Conservation (phyloP, 2,113 vertebrate species). For the Vidua macroura region DNA sequence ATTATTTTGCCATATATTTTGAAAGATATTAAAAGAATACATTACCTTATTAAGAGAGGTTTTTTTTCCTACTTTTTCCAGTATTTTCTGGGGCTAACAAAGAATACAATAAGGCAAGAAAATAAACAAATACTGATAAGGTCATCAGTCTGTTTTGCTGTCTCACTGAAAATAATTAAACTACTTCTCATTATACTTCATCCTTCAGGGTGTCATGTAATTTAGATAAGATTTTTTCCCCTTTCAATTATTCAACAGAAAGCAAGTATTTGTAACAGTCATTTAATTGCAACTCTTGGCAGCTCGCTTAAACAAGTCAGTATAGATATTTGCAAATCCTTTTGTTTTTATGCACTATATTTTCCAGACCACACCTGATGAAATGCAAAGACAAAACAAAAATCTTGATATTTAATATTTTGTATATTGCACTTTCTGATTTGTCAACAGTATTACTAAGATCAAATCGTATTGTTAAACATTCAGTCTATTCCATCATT, state of each 20-base stretch:
- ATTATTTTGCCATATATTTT: neutral
- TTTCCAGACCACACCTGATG: neutral
- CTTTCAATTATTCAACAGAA: conserved; percentile 23
- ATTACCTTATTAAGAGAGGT: neutral
- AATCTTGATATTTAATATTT: neutral
- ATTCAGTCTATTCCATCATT: neutral
- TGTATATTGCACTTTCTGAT: neutral
- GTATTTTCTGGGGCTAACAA: neutral
- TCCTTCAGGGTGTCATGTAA: neutral
- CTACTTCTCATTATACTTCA: neutral
- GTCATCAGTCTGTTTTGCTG: neutral
- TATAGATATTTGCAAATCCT: neutral
- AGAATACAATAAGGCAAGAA: neutral
- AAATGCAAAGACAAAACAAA: neutral
- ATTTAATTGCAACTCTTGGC: neutral
- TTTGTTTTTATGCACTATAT: neutral
- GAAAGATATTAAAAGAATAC: neutral
- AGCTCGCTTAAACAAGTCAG: neutral
- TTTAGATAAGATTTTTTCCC: neutral
- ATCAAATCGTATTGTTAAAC: neutral
- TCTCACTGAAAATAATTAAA: conserved; percentile 26
- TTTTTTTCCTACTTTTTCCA: neutral
- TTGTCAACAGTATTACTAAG: neutral
- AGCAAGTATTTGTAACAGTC: neutral
- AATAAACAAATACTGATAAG: conserved; percentile 3